Evolutionary conservation across 2,113 vertebrate genomes (phyloP).

Genomic region (Myocastor coypus): DNA sequence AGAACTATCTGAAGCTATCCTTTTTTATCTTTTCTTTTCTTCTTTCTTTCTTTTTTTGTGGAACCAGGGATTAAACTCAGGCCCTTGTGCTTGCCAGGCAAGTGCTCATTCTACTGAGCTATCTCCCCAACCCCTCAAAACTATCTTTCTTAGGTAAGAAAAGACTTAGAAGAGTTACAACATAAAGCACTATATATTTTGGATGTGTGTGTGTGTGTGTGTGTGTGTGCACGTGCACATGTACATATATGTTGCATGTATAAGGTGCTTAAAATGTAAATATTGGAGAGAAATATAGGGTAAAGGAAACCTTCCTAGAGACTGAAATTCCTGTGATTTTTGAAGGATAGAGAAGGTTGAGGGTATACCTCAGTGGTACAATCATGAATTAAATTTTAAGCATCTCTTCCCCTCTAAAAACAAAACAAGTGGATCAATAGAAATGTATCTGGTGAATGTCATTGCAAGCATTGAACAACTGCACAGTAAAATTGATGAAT

Average conservation of each 20-base stretch:
- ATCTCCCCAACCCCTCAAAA: neutral
- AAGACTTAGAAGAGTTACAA: neutral
- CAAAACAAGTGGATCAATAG: neutral
- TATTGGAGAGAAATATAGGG: neutral
- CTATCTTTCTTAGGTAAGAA: neutral
- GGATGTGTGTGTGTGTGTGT: neutral
- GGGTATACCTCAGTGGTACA: neutral
- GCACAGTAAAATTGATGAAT: neutral
- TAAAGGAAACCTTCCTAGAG: neutral
- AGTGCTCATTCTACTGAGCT: too few relatives aligned
- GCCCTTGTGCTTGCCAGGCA: too few relatives aligned
- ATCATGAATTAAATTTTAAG: neutral
- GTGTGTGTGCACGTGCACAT: too few relatives aligned
- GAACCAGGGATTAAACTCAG: too few relatives aligned
- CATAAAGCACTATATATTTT: neutral
- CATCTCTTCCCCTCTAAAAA: neutral
- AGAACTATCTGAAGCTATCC: neutral
- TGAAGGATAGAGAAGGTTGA: neutral
- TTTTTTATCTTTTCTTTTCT: too few relatives aligned
- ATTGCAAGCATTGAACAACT: constrained; percentile 9
- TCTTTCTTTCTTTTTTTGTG: too few relatives aligned
- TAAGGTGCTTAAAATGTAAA: neutral
- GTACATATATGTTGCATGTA: neutral
- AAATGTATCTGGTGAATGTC: neutral
- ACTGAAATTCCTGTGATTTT: neutral